A percentile compares a stretch with the other conserved stretches of the same genome.
These are phyloP conservation scores for Anabas testudineus DNA, from an alignment of 2,797 vertebrate species.

Conservation along the genomic window DNA sequence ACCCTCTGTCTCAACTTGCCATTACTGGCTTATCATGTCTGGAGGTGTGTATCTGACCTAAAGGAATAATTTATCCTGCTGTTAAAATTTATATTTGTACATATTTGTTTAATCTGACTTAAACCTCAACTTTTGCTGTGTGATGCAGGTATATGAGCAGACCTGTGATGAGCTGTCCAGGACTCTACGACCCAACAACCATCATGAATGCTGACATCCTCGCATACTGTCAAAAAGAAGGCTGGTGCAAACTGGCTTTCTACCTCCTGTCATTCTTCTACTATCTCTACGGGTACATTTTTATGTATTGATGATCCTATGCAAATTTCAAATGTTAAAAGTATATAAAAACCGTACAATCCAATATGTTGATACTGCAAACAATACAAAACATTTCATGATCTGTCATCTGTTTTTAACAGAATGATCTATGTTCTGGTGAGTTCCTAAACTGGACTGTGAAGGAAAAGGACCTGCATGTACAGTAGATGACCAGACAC, in stretches of 20 bases:
- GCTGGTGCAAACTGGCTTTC: conserved; percentile 99
- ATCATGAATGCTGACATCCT: conserved; percentile 99
- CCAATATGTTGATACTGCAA: neutral
- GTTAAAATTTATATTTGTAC: too few relatives aligned
- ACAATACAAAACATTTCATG: neutral
- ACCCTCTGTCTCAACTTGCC: conserved; percentile 97
- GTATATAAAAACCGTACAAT: neutral
- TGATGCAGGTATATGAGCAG: conserved; percentile 84
- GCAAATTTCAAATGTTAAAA: too few relatives aligned
- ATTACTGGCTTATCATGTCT: conserved; percentile 97
- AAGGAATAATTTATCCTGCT: neutral
- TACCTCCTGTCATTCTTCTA: conserved; percentile 99
- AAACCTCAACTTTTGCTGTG: neutral
- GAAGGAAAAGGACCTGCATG: conserved; percentile 59
- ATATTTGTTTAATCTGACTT: neutral
- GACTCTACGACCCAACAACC: conserved; percentile 97
- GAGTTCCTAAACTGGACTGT: conserved; percentile 90
- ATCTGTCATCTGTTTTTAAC: conserved; percentile 18
- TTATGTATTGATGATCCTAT: too few relatives aligned
- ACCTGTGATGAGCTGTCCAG: conserved; percentile 97
- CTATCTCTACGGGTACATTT: conserved; percentile 95
- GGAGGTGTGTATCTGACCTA: conserved; percentile 87
- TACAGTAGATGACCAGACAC: conserved; percentile 68
- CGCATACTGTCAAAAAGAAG: conserved; percentile 99
- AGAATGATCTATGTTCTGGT: conserved; percentile 99